phyloP scores from a whole-genome alignment of 2,113 vertebrate species.

The Zeus faber region DNA sequence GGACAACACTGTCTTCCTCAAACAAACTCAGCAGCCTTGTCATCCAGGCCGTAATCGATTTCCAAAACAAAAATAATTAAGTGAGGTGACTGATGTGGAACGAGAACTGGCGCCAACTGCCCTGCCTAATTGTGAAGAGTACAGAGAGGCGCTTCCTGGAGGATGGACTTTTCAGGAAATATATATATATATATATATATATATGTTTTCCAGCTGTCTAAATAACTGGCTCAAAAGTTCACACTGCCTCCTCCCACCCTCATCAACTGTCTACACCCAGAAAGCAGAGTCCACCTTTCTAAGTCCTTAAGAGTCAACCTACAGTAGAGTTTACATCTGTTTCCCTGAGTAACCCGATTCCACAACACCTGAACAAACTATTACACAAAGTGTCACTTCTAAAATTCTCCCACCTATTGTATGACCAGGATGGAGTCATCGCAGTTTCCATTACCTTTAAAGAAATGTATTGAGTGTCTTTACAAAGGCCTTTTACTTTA shows the following conservation, averaged over 20 bases:
- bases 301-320: conserved; percentile 34
- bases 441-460: conserved; percentile 53
- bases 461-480: conserved; percentile 24
- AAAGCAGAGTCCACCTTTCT: conserved; percentile 9
- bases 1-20: conserved; percentile 50
- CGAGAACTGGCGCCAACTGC: conserved; percentile 50
- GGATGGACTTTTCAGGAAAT: conserved; percentile 56
- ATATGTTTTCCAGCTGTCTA: conserved; percentile 75
- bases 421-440: conserved; percentile 31
- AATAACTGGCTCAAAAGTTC: conserved; percentile 52
- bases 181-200: conserved; percentile 13
- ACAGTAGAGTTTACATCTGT: conserved; percentile 29
- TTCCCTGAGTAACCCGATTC: conserved; percentile 19
- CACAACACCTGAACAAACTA: conserved; percentile 56
- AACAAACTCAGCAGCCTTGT: conserved; percentile 58
- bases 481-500: no score
- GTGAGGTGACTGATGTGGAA: conserved; percentile 50
- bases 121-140: conserved; percentile 60
- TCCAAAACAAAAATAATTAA: conserved; percentile 73
- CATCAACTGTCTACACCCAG: conserved; percentile 34
- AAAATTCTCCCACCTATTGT: conserved; percentile 34
- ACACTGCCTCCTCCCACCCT: conserved; percentile 12
- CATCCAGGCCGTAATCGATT: conserved; percentile 65
- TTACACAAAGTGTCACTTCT: conserved; percentile 39
- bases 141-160: conserved; percentile 67